These are phyloP conservation scores for Microchirus variegatus DNA, from an alignment of 2,797 vertebrate genomes.

Conservation along the genomic window DNA sequence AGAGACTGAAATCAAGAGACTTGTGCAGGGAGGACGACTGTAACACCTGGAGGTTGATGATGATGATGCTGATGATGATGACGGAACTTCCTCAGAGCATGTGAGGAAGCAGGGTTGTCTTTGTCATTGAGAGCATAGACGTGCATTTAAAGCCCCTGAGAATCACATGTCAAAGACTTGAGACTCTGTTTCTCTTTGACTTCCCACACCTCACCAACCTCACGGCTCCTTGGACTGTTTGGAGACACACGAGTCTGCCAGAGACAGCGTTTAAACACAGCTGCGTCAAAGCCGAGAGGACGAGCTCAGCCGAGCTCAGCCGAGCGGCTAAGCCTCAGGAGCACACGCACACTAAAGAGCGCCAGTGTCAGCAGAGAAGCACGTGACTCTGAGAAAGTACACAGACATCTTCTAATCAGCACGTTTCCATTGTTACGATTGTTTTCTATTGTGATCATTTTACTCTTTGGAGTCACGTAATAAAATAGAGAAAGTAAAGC, in stretches of 20 bases:
- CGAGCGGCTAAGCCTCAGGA: constrained; percentile 46
- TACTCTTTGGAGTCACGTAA: constrained; percentile 18
- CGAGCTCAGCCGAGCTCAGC: constrained; percentile 32
- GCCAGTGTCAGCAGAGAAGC: constrained; percentile 11
- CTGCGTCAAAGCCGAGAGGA: constrained; percentile 48
- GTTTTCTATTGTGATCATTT: too few relatives aligned
- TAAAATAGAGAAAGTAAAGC: constrained; percentile 18
- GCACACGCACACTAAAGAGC: constrained; percentile 3
- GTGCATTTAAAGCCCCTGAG: too few relatives aligned
- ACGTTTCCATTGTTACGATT: too few relatives aligned
- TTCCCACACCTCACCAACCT: constrained; percentile 37
- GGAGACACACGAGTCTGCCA: constrained; percentile 49
- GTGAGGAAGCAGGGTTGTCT: constrained; percentile 21
- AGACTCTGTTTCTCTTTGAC: constrained; percentile 25
- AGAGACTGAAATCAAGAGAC: constrained; percentile 47
- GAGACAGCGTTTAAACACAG: constrained; percentile 26
- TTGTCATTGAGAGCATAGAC: constrained; percentile 31
- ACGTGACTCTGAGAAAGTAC: constrained; percentile 1
- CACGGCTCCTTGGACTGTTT: constrained; percentile 28
- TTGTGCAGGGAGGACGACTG: constrained; percentile 39
- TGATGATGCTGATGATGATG: too few relatives aligned
- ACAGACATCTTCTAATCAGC: too few relatives aligned
- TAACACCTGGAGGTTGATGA: constrained; percentile 37
- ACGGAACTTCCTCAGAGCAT: constrained; percentile 27
- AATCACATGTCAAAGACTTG: constrained; percentile 38